phyloP scores from a whole-genome alignment of 2,113 vertebrate genomes.

The Acrocephalus kingi region DNA sequence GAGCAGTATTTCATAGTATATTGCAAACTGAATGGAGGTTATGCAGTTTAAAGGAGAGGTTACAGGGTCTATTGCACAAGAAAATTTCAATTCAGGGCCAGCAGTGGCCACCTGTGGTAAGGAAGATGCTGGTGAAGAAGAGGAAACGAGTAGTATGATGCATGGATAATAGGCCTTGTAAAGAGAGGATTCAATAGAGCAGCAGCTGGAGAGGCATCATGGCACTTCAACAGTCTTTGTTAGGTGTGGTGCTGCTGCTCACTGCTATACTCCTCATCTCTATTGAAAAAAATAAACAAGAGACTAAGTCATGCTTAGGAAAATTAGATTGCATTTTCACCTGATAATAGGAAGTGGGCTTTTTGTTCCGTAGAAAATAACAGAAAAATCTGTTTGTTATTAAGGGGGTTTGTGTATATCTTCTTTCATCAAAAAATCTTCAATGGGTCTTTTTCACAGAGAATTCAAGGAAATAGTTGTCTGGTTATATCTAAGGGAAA shows the following conservation, averaged over 20 bases:
- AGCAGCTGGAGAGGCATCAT: neutral
- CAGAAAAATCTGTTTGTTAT: neutral
- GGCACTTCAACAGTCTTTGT: neutral
- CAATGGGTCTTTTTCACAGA: neutral
- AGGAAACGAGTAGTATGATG: neutral
- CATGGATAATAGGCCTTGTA: neutral
- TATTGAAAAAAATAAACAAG: neutral
- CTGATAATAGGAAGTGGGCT: neutral
- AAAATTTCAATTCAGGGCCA: conserved; percentile 20
- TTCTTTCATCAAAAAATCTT: neutral
- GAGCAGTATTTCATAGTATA: neutral
- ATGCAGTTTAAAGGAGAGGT: conserved; percentile 20
- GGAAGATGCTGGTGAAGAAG: neutral
- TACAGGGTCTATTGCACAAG: conserved; percentile 23
- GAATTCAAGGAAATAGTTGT: neutral
- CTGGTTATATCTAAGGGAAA: neutral
- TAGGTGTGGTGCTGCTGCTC: neutral
- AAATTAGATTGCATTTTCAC: conserved; percentile 8
- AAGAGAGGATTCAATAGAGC: neutral
- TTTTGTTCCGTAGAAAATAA: neutral
- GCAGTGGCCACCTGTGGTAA: neutral
- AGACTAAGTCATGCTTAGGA: neutral
- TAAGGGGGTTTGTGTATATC: neutral
- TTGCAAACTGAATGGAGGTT: neutral
- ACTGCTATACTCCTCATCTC: neutral